Conservation (phyloP, 2,888 invertebrate species). For the Tetropium fuscum region DNA sequence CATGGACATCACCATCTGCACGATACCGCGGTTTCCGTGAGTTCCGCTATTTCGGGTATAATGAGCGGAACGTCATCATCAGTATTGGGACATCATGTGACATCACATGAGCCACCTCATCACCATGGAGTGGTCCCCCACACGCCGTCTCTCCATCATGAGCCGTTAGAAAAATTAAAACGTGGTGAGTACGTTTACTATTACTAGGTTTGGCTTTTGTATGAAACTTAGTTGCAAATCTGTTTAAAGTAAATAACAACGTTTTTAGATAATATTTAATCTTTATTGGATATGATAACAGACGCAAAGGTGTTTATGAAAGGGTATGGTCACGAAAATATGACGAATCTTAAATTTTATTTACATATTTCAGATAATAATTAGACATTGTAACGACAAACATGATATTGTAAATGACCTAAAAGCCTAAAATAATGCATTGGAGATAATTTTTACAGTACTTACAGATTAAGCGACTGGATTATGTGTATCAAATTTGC, state of each 20-base stretch:
- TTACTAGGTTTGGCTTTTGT: slow-evolving; percentile 26
- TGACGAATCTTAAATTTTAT: no score
- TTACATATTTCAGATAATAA: no score
- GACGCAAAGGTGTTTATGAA: slow-evolving; percentile 22
- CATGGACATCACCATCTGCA: slow-evolving; percentile 69
- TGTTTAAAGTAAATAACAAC: slow-evolving; percentile 22
- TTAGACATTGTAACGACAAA: not conserved
- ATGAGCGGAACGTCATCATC: slow-evolving; percentile 68
- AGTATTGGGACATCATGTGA: slow-evolving; percentile 67
- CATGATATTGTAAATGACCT: no score
- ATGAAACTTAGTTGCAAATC: slow-evolving; percentile 18
- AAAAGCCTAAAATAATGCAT: no score
- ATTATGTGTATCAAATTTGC: no score
- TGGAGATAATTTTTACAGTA: no score
- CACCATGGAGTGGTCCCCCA: slow-evolving; percentile 74
- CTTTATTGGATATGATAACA: slow-evolving; percentile 25
- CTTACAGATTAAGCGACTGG: no score
- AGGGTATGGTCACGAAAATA: slow-evolving; percentile 20
- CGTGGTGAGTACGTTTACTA: slow-evolving; percentile 73
- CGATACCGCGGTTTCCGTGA: slow-evolving; percentile 72
- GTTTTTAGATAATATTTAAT: slow-evolving; percentile 21
- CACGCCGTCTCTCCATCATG: slow-evolving; percentile 72
- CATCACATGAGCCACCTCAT: slow-evolving; percentile 65
- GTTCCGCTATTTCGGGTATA: slow-evolving; percentile 70
- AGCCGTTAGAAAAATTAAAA: slow-evolving; percentile 83